Conservation (phyloP, 2,113 vertebrate genomes). For the Macrotis lagotis region DNA sequence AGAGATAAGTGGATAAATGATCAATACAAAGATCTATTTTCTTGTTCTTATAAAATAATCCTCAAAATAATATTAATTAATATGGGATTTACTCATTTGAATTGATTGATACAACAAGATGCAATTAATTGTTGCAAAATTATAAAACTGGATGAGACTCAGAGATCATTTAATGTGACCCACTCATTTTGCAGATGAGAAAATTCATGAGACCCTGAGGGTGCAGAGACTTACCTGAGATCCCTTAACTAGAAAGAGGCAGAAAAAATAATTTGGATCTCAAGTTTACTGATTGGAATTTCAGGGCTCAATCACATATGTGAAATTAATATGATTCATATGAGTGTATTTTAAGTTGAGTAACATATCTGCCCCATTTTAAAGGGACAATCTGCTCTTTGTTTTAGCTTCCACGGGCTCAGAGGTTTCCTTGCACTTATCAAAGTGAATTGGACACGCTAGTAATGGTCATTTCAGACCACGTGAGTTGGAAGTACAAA, state of each 20-base stretch:
- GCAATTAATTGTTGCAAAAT: not conserved
- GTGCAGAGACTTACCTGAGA: not conserved
- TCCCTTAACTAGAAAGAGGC: not conserved
- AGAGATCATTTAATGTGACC: not conserved
- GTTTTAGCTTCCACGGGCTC: constrained; percentile 89
- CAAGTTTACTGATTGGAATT: not conserved
- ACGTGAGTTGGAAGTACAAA: constrained; percentile 94
- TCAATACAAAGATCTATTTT: not conserved
- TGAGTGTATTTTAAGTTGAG: not conserved
- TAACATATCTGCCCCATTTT: not conserved
- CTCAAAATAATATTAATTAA: not conserved
- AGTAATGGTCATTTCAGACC: constrained; percentile 92
- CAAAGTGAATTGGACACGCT: constrained; percentile 91
- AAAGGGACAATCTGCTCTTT: constrained; percentile 62
- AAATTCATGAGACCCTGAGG: not conserved
- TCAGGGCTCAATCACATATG: not conserved
- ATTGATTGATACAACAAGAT: not conserved
- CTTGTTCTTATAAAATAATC: not conserved
- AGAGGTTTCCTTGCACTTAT: constrained; percentile 93
- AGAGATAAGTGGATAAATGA: too few relatives aligned
- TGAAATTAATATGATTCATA: not conserved
- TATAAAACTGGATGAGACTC: not conserved
- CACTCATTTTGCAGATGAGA: not conserved
- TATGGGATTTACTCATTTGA: not conserved
- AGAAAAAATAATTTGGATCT: not conserved